Base-by-base conservation (phyloP, 37 sponge, comb jelly and placozoan genomes). In the Petrosia ficiformis region DNA sequence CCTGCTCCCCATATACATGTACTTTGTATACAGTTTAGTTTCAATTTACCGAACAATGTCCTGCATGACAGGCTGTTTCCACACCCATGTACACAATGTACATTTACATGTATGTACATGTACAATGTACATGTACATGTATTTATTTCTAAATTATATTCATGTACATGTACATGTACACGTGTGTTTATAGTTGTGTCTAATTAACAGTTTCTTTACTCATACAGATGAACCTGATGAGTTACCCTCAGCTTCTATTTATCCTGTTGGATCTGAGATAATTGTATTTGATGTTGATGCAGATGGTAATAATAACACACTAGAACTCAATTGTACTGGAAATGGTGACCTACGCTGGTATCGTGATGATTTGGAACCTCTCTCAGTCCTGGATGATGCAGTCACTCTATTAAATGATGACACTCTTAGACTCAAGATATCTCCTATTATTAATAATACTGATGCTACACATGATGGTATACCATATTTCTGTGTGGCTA, bases 401-500 rank as follows among this genome's bases (percentile, higher is more conserved):
- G 74, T 28, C 4, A 57, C 40, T 37, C 42, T 54, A 22, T 26
- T 64, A 58, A 25, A 16, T 2, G 3, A 22, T 14, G 39, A 31
- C 2, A 19, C 38, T 3, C 54, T 48, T 8, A 48, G 54, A 19
- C 14, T 19, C 14, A 14, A 48, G 8, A 14, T 19, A 14, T 48
- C 54, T 14, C 69, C 70, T 25, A 76, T 87, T 32, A 72, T 57
- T 8, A 73, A 81, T 16, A 73, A 37, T 14, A 44, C 11, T 0
- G 39, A 72, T 76, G 82, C 82, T 35, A 72, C 43, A 59, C 3
- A 19, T 29, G 63, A 14, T 36, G 87, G 87, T 41, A 59, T 80
- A 25, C 63, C 29, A 42, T 87, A 81, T 44, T 64, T 77, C 73
- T 87, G 88, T 71, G 16, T 31, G 14, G 88, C 82, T 42, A 68